phyloP scores from a whole-genome alignment of 2,113 vertebrate genomes.

The Gallinago undulata region DNA sequence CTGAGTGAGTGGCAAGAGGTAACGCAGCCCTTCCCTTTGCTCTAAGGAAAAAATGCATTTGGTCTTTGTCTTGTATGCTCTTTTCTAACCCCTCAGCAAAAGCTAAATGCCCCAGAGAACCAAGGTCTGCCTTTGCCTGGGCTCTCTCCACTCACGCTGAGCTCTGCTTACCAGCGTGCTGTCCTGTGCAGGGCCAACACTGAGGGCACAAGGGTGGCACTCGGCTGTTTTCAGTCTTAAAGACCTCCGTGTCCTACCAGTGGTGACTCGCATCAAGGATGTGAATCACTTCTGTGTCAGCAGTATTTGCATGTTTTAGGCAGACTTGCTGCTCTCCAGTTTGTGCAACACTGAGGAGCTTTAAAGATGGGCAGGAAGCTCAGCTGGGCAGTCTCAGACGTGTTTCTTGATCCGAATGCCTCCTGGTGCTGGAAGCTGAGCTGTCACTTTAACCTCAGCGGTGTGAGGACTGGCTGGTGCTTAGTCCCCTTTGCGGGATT shows the following conservation, averaged over 20 bases:
- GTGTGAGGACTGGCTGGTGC: background rate
- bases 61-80: background rate
- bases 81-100: background rate
- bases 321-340: background rate
- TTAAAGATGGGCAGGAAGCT: background rate
- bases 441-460: background rate
- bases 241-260: background rate
- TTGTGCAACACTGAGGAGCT: background rate
- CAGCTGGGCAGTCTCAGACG: background rate
- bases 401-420: background rate
- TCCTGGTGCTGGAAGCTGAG: background rate
- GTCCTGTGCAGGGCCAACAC: accelerated
- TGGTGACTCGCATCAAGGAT: background rate
- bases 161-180: too few relatives aligned
- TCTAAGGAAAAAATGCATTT: background rate
- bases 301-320: background rate
- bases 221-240: background rate
- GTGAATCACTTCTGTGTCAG: background rate
- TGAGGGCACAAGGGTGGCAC: background rate
- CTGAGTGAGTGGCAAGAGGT: background rate
- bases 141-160: accelerated
- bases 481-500: background rate
- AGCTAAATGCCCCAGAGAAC: background rate
- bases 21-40: background rate
- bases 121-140: background rate